Evolutionary conservation across 1,140 invertebrate species (phyloP).

Genomic region (Paraescarpia echinospica): DNA sequence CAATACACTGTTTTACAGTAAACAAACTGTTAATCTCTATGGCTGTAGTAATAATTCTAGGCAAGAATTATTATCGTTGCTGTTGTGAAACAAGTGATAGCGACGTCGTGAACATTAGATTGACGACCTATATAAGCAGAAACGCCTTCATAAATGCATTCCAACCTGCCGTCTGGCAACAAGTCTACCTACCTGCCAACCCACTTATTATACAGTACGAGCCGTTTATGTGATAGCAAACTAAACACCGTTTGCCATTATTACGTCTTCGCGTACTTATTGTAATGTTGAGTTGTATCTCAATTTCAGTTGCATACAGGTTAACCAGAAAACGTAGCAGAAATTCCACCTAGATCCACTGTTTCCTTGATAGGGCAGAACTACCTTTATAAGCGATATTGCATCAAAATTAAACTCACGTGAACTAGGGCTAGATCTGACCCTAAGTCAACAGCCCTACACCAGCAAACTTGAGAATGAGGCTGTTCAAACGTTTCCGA

Average conservation of each 20-base stretch:
- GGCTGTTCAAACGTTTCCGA: not conserved
- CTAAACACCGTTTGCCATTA: not conserved
- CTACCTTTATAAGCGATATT: not conserved
- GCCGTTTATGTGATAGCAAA: not conserved
- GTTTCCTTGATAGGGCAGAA: not conserved
- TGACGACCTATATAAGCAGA: too few species aligned
- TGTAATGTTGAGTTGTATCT: not conserved
- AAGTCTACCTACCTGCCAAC: not conserved
- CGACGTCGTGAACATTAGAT: not conserved
- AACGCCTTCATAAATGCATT: too few species aligned
- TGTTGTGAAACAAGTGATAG: not conserved
- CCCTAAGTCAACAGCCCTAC: not conserved
- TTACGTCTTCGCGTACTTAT: not conserved
- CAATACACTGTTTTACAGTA: too few species aligned
- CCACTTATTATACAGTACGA: not conserved
- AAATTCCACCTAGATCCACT: not conserved
- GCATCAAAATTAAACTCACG: not conserved
- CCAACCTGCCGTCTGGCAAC: too few species aligned
- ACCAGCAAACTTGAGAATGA: not conserved
- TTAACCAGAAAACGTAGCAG: not conserved
- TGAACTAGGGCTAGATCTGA: not conserved
- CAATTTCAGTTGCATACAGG: not conserved
- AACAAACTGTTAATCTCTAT: too few species aligned
- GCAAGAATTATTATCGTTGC: too few species aligned
- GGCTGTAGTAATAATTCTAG: too few species aligned